A percentile compares a stretch with the other conserved stretches of the same genome.
Conservation (phyloP, 2,797 vertebrate species). For the Apogon hyalosoma region DNA sequence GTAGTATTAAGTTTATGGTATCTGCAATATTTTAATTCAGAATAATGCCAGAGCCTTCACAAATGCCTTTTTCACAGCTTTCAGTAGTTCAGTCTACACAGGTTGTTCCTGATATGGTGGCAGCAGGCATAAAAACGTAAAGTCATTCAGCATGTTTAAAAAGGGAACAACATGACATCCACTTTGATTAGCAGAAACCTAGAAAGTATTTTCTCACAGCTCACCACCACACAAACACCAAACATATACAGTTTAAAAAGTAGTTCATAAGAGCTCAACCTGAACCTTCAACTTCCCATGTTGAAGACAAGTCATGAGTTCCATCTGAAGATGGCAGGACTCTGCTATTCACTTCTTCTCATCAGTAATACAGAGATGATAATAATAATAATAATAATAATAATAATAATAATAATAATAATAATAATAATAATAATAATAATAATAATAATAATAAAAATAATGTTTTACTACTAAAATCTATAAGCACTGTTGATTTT, state of each 20-base stretch:
- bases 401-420: too few species aligned
- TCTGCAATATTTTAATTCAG: too few species aligned
- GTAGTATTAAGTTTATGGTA: too few species aligned
- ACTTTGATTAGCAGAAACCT: constrained; percentile 26
- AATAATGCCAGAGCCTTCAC: too few species aligned
- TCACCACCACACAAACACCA: constrained; percentile 26
- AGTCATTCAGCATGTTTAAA: constrained; percentile 55
- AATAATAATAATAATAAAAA: too few species aligned
- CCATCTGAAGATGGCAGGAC: constrained; percentile 9
- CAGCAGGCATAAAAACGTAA: constrained; percentile 36
- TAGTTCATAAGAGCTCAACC: too few species aligned
- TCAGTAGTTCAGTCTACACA: background rate
- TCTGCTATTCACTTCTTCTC: background rate
- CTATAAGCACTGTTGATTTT: too few species aligned
- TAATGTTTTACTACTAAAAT: background rate
- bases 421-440: too few species aligned
- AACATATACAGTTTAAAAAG: constrained; percentile 1
- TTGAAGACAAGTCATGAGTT: constrained; percentile 21
- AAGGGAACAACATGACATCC: constrained; percentile 50
- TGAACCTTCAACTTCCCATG: constrained; percentile 26
- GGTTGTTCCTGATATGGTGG: background rate
- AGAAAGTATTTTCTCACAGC: constrained; percentile 40
- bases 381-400: too few species aligned
- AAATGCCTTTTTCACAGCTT: background rate
- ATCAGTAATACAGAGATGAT: background rate